Base-by-base conservation (phyloP, 2,797 vertebrate species). In the Propithecus deckenii region DNA sequence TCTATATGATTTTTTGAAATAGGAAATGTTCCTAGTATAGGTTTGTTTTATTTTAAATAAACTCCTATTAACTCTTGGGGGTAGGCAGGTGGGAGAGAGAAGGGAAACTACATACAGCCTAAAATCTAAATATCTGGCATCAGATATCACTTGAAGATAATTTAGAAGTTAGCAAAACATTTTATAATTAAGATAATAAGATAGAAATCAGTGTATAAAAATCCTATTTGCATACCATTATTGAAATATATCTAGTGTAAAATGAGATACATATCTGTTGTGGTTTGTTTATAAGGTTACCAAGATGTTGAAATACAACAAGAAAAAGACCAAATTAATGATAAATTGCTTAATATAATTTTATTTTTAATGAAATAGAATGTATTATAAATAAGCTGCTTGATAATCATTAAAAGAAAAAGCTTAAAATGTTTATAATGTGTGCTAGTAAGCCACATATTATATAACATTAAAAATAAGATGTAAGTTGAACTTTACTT, bases 31-130 rank as follows among this genome's bases (percentile, higher is more conserved):
- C 38, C 55, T 72, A 74, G 30, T 91, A 41, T 63, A 85, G 35
- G 10, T 86, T 93, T 93, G 13, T 50, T 86, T 91, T 83, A 23
- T 92, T 96, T 93, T 96, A 95, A 95, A 89, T 84, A 96, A 96
- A 84, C 41, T 81, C 28, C 18, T 74, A 30, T 72, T 94, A 83
- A 84, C n/a, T 41, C 18, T 89, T 97, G 52, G 13, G 15, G 17
- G 12, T 76, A 74, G 87, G 32, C 38, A 50, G 30, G 1, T 91
- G 75, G 81, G 43, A 84, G 50, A 81, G 43, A 91, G n/a, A 67
- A 72, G 23, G 28, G 38, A 91, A 93, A 95, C 32, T 91, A 92
- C 20, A 67, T 94, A 91, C 0, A 91, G n/a, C 46, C 43, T 93
- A 86, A 96, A 93, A 83, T 65, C 35, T 83, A 81, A 89, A 94